phyloP scores from a whole-genome alignment of 1,140 invertebrate species.

The Ooceraea biroi region DNA sequence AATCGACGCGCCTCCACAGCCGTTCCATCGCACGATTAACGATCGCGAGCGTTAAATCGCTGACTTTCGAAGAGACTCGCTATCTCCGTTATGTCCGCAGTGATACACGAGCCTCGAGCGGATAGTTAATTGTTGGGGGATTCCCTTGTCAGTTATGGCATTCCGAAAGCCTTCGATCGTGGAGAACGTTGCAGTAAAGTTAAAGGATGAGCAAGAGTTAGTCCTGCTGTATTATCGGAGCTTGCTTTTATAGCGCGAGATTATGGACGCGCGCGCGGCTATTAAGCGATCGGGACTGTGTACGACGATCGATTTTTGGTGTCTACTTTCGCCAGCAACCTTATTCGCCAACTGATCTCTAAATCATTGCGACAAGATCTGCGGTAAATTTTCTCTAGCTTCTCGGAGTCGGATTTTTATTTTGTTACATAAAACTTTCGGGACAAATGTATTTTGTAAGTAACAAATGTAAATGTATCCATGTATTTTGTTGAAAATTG shows the following conservation, averaged over 20 bases:
- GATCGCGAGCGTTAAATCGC: constrained; percentile 69
- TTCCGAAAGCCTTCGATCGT: constrained; percentile 69
- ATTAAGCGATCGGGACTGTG: constrained; percentile 31
- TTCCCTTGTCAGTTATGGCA: constrained; percentile 72
- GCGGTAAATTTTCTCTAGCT: background rate
- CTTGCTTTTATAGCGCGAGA: constrained; percentile 40
- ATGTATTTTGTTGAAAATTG: constrained; percentile 7
- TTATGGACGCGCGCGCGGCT: constrained; percentile 24
- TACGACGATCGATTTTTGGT: constrained; percentile 19
- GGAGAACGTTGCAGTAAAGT: constrained; percentile 52
- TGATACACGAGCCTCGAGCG: constrained; percentile 75
- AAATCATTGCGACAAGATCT: constrained; percentile 26
- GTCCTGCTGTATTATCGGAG: constrained; percentile 35
- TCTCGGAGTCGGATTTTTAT: background rate
- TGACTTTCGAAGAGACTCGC: constrained; percentile 67
- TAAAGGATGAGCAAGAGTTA: constrained; percentile 40
- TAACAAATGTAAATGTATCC: too few species aligned
- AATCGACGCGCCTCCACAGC: constrained; percentile 38
- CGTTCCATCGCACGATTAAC: constrained; percentile 71
- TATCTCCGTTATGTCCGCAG: constrained; percentile 70
- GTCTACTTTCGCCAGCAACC: background rate
- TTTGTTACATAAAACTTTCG: background rate
- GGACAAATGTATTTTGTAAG: too few species aligned
- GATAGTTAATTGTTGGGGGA: constrained; percentile 77
- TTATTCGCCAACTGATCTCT: background rate